phyloP scores from a whole-genome alignment of 2,797 vertebrate species.

The Sebastes paucispinis region DNA sequence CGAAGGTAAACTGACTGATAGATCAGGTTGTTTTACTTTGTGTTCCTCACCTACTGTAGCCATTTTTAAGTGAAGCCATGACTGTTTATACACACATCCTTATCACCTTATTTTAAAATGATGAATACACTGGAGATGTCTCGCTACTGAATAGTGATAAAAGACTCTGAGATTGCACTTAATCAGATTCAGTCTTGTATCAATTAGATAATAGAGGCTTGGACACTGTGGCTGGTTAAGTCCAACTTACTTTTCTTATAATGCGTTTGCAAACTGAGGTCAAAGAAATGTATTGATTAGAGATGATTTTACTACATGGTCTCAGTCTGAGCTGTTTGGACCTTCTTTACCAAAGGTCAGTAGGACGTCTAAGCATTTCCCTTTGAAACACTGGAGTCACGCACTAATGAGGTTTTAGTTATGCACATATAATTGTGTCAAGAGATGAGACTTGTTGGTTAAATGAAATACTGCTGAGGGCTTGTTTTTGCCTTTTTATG shows the following conservation, averaged over 20 bases:
- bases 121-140: slow-evolving; percentile 41
- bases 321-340: slow-evolving; percentile 2
- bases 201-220: neutral
- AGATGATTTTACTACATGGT: neutral
- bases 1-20: neutral
- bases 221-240: neutral
- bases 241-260: neutral
- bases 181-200: neutral
- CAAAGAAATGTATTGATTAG: neutral
- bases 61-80: neutral
- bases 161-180: slow-evolving; percentile 41
- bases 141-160: slow-evolving; percentile 24
- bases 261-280: neutral
- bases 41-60: neutral
- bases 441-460: neutral
- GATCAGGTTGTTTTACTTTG: slow-evolving; percentile 4
- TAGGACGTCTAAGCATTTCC: neutral
- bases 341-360: slow-evolving; percentile 15
- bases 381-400: slow-evolving; percentile 12
- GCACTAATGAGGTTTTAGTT: neutral
- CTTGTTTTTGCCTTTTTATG: neutral
- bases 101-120: neutral
- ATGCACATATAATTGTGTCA: neutral
- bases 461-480: slow-evolving; percentile 7
- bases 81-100: neutral